A percentile compares a stretch with the other conserved stretches of the same genome.
These are phyloP conservation scores for Scartelaos histophorus DNA, from an alignment of 2,113 vertebrate species.

Conservation along the genomic window DNA sequence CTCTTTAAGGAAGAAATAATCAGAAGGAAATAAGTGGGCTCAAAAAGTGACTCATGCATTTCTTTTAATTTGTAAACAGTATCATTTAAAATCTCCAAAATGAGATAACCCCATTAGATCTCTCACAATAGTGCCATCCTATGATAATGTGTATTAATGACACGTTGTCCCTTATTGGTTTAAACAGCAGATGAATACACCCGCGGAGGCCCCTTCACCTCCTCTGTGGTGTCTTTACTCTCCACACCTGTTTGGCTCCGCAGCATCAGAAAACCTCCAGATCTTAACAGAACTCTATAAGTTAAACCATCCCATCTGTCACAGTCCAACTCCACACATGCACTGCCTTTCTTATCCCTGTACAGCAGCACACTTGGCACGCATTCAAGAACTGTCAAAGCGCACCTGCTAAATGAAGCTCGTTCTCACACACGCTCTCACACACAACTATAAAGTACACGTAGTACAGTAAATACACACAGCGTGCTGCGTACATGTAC, in stretches of 20 bases:
- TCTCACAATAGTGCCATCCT: slow-evolving; percentile 6
- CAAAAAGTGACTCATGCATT: not conserved
- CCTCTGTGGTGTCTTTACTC: slow-evolving; percentile 66
- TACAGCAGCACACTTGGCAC: slow-evolving; percentile 73
- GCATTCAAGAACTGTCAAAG: slow-evolving; percentile 80
- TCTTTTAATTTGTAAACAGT: not conserved
- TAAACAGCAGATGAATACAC: slow-evolving; percentile 54
- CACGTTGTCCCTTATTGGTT: slow-evolving; percentile 32
- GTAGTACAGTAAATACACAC: slow-evolving; percentile 18
- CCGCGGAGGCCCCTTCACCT: slow-evolving; percentile 60
- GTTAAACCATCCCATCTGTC: slow-evolving; percentile 85
- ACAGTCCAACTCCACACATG: slow-evolving; percentile 71
- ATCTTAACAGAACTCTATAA: slow-evolving; percentile 82
- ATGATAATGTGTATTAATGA: slow-evolving; percentile 9
- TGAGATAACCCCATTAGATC: not conserved
- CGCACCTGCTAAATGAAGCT: slow-evolving; percentile 82
- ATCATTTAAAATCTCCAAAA: not conserved
- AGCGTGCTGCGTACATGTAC: slow-evolving; percentile 14
- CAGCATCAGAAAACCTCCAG: slow-evolving; percentile 72
- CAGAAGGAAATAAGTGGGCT: not conserved
- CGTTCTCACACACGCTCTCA: slow-evolving; percentile 59
- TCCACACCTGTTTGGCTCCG: slow-evolving; percentile 80
- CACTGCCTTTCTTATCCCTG: slow-evolving; percentile 71
- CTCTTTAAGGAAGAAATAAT: not conserved
- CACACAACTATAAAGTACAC: slow-evolving; percentile 24